These are phyloP conservation scores for Eleutherodactylus coqui DNA, from an alignment of 2,797 vertebrate species.

Conservation along the genomic window DNA sequence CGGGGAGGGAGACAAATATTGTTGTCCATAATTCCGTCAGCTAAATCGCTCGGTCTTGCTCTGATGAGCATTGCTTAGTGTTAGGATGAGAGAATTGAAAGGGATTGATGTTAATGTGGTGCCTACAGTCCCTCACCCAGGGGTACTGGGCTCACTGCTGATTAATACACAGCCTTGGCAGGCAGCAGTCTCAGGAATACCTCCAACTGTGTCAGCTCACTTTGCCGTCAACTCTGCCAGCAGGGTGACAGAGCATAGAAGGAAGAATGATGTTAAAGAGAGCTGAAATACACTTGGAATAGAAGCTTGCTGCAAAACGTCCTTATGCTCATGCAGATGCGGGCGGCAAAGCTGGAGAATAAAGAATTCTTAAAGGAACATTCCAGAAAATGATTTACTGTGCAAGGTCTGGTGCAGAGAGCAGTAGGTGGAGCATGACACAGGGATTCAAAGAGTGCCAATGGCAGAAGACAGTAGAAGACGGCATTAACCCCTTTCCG, in stretches of 20 bases:
- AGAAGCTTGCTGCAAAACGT: conserved; percentile 23
- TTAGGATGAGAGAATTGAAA: conserved; percentile 61
- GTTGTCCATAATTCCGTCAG: conserved; percentile 50
- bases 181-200: conserved; percentile 60
- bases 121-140: conserved; percentile 67
- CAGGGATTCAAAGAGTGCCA: no score
- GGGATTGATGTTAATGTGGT: conserved; percentile 66
- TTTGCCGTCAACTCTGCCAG: conserved; percentile 58
- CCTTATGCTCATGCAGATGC: conserved; percentile 5
- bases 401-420: no score
- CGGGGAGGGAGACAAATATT: conserved; percentile 53
- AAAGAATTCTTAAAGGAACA: neutral
- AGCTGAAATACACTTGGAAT: conserved; percentile 35
- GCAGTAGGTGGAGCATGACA: no score
- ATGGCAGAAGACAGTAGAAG: no score
- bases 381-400: neutral
- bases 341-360: neutral
- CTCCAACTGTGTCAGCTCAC: conserved; percentile 67
- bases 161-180: conserved; percentile 70
- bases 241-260: conserved; percentile 53
- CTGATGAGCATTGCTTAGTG: conserved; percentile 54
- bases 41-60: conserved; percentile 56
- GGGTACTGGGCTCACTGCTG: conserved; percentile 66
- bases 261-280: conserved; percentile 51
- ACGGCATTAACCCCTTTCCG: no score